Base-by-base conservation (phyloP, 1,140 invertebrate species). In the Hydropsyche tenuis region DNA sequence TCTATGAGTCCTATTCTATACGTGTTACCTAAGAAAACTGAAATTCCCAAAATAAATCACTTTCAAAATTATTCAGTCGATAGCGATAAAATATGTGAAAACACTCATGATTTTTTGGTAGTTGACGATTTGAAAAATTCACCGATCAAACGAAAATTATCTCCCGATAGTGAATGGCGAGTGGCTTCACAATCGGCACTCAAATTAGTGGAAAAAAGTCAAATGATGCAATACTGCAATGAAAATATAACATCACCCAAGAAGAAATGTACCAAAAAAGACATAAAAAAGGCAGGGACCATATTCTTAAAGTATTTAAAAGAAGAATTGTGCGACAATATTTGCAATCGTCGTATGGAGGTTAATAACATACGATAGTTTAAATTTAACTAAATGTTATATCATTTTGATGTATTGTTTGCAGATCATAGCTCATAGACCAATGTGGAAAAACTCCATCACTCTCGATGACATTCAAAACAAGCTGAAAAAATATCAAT, bases 281-380 rank as follows among this genome's bases (percentile, higher is more conserved):
- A 42, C 1, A 45, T 66, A 7, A 66, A 66, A 66, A 66, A 45
- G 22, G 30, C 18, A 5, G 63, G 63, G 43, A 66, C 27, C 16
- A 42, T 43, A 14, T 12, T 66, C 14, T 43, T 43, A 2, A 11
- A 42, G 42, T 18, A 16, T n/a, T 45, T 66, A 42, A 37, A 66
- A 14, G 20, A 43, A 18, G 30, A 66, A 43, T n/a, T 66, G 4
- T 66, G 42, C 18, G 16, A 11, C 6, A 66, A 43, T 9, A 5
- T 12, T 22, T 16, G 4, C 5, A 37, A 27, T 12, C 18, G 30
- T 11, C 42, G 18, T 22, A 45, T 20, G 9, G 30, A 37, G 30
- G 30, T 37, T 37, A 37, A 37, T 9, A 37, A 37, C 3, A 37
- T 37, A 37, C 9, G 3, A 37, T 37, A 4, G 30, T 37, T 37